Base-by-base conservation (phyloP, 2,797 vertebrate species). In the Amblyraja radiata region DNA sequence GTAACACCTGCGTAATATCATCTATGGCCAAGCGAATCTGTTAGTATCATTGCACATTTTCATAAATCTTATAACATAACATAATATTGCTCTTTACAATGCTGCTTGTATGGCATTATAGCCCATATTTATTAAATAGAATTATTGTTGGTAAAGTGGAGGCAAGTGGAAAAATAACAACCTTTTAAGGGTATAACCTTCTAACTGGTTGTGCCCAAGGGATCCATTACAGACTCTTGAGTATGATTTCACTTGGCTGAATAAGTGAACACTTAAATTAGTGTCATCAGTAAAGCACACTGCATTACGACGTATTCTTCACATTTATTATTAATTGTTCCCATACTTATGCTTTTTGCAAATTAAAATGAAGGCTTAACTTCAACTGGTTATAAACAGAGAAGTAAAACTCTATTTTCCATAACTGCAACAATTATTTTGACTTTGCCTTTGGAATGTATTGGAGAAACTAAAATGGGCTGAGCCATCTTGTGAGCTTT, bases 321-420 rank as follows among this genome's bases (percentile, higher is more conserved):
- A 73, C 36, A 91, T 71, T 71, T 90, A 71, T 90, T 65, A 36
- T 90, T 90, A 68, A 90, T 46, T 25, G 36, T 90, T 1, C 58
- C 13, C 32, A 16, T 32, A 63, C 93, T 92, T 94, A 94, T 94
- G 91, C 7, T n/a, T 65, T 86, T 28, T 86, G 83, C n/a, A 61
- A 86, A 88, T n/a, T 88, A 63, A 65, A 88, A 88, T 88, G 83
- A 88, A 88, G 8, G 83, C 61, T 32, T 65, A 63, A 32, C 58
- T 79, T 88, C 83, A 63, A 65, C 61, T 32, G 65, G 28, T 88
- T 32, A 63, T 65, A 14, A 88, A 28, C 13, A 18, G 11, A 32
- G 16, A 65, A 88, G 58, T 8, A 88, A 61, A 65, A 6, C 46
- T 6, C 13, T 5, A 16, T 88, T 18, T 63, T 32, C 32, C 83